A percentile compares a stretch with the other conserved stretches of the same genome.
phyloP scores from a whole-genome alignment of 2,888 invertebrate genomes.

The Fissipunctia ypsillon region DNA sequence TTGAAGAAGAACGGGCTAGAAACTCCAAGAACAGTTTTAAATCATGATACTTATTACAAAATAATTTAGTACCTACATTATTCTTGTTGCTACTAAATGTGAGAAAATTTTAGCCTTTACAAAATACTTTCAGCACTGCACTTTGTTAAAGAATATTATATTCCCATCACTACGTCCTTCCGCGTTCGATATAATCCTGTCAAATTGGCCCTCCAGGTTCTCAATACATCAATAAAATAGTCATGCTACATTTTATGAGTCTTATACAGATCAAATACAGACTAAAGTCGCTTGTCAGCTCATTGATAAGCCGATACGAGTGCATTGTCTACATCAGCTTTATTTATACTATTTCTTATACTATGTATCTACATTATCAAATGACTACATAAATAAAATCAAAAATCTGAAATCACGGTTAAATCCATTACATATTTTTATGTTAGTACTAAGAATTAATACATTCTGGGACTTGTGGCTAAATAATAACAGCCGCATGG shows the following conservation, averaged over 20 bases:
- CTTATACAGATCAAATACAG: slow-evolving; percentile 10
- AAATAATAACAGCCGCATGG: no score
- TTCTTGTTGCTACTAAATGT: background rate
- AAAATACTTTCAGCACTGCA: background rate
- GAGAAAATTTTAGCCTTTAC: background rate
- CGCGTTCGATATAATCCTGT: slow-evolving; percentile 65
- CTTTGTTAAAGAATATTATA: slow-evolving; percentile 23
- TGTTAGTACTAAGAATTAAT: background rate
- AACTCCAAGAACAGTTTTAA: no score
- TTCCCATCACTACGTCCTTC: background rate
- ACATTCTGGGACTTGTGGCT: no score
- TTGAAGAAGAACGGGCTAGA: no score
- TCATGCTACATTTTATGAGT: background rate
- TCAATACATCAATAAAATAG: slow-evolving; percentile 25
- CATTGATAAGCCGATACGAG: slow-evolving; percentile 16
- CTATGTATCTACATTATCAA: background rate
- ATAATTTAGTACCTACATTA: background rate
- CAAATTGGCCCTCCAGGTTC: slow-evolving; percentile 70
- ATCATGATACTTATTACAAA: background rate
- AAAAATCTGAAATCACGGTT: background rate
- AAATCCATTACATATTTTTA: background rate
- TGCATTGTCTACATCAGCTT: slow-evolving; percentile 29
- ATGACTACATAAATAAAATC: background rate
- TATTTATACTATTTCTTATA: slow-evolving; percentile 11
- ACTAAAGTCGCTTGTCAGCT: slow-evolving; percentile 20